Percentiles rank a stretch among this genome's conserved stretches.
phyloP scores from a whole-genome alignment of 1,140 invertebrate genomes.

The Pseudomyrmex sp. region DNA sequence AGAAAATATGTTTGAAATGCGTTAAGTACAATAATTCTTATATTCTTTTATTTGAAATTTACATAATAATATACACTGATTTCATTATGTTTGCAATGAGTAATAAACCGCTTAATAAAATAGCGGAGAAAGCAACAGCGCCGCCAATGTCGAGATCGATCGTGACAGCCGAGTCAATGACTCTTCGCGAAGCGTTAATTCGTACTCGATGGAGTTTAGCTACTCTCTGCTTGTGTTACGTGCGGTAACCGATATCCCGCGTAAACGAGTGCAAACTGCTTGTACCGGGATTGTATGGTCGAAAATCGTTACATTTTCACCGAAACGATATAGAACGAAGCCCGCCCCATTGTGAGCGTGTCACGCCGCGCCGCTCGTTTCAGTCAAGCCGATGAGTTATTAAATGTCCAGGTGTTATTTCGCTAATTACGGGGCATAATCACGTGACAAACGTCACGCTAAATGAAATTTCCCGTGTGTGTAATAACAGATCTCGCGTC shows the following conservation, averaged over 20 bases:
- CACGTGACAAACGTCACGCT: conserved; percentile 54
- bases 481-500: conserved; percentile 47
- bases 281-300: background rate
- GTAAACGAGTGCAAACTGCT: conserved; percentile 41
- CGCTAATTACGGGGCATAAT: conserved; percentile 67
- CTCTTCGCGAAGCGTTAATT: conserved; percentile 35
- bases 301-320: conserved; percentile 58
- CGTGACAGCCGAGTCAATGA: conserved; percentile 35
- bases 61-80: background rate
- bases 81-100: background rate
- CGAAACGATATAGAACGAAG: background rate
- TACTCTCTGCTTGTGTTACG: conserved; percentile 33
- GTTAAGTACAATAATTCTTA: too few relatives aligned
- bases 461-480: conserved; percentile 61
- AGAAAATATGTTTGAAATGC: too few relatives aligned
- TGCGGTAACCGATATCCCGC: conserved; percentile 39
- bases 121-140: background rate
- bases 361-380: conserved; percentile 41
- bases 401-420: conserved; percentile 65
- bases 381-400: conserved; percentile 59
- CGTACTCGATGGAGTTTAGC: conserved; percentile 31
- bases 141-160: conserved; percentile 15
- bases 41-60: too few relatives aligned
- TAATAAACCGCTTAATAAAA: conserved; percentile 28
- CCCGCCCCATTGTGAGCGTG: conserved; percentile 30